Evolutionary conservation across 1,140 invertebrate species (phyloP).

Genomic region (Parasteatoda tepidariorum): DNA sequence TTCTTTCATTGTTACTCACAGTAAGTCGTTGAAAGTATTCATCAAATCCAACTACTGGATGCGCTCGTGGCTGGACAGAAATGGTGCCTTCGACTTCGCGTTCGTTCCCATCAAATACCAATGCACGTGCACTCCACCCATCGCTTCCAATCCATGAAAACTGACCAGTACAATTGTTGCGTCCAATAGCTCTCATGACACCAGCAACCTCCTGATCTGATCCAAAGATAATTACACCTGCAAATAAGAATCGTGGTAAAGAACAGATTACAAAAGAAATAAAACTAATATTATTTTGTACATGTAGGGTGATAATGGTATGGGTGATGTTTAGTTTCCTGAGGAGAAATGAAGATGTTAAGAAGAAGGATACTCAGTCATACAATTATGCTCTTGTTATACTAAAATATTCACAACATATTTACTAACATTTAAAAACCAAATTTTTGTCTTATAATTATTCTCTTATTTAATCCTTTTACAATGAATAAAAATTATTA

Average conservation of each 20-base stretch:
- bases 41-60: conserved; percentile 86
- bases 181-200: conserved; percentile 88
- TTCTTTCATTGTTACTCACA: conserved; percentile 86
- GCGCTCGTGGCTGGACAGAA: conserved; percentile 90
- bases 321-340: too few species aligned
- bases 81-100: conserved; percentile 79
- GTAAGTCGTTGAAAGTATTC: conserved; percentile 88
- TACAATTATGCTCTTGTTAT: too few species aligned
- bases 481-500: too few species aligned
- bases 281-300: too few species aligned
- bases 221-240: conserved; percentile 92
- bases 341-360: too few species aligned
- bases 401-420: too few species aligned
- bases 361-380: too few species aligned
- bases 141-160: conserved; percentile 97
- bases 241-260: background rate
- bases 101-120: conserved; percentile 91
- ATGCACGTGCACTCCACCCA: conserved; percentile 87
- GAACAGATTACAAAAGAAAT: too few species aligned
- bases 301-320: too few species aligned
- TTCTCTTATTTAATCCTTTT: too few species aligned
- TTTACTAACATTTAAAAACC: too few species aligned
- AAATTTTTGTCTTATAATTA: too few species aligned
- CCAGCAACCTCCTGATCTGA: conserved; percentile 96
- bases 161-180: conserved; percentile 86